phyloP scores from a whole-genome alignment of 1,140 invertebrate genomes.

The Drosophila pseudoobscura region DNA sequence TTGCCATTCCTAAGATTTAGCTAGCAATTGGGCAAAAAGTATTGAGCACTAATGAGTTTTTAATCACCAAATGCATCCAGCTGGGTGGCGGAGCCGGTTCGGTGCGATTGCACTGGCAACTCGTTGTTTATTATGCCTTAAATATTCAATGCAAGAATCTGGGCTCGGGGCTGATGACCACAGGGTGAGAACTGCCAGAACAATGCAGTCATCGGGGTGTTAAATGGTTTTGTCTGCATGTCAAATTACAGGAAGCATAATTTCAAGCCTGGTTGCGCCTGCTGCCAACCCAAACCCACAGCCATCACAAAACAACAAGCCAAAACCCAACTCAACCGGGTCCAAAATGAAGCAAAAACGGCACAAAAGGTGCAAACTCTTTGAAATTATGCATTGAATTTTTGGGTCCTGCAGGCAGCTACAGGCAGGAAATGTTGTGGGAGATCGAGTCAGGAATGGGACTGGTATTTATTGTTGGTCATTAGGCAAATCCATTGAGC shows the following conservation, averaged over 20 bases:
- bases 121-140: conserved; percentile 45
- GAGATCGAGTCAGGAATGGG: background rate
- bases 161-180: conserved; percentile 10
- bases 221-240: conserved; percentile 81
- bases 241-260: conserved; percentile 82
- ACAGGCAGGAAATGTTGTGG: background rate
- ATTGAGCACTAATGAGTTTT: conserved; percentile 70
- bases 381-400: conserved; percentile 63
- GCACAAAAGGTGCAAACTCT: conserved; percentile 64
- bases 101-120: conserved; percentile 20
- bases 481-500: conserved; percentile 33
- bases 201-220: conserved; percentile 77
- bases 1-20: conserved; percentile 9
- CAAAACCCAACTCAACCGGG: conserved; percentile 23
- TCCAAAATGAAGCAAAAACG: conserved; percentile 42
- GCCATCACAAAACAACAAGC: conserved; percentile 21
- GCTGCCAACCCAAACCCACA: conserved; percentile 22
- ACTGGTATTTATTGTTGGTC: conserved; percentile 39
- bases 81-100: conserved; percentile 5
- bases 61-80: conserved; percentile 57
- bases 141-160: conserved; percentile 30
- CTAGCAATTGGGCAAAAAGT: conserved; percentile 13
- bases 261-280: conserved; percentile 74
- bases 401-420: conserved; percentile 4
- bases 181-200: conserved; percentile 39